Evolutionary conservation across 2,888 invertebrate species (phyloP), one percentile per base, ranked within the genome.

Genomic region (Cryptocephalus moraei): DNA sequence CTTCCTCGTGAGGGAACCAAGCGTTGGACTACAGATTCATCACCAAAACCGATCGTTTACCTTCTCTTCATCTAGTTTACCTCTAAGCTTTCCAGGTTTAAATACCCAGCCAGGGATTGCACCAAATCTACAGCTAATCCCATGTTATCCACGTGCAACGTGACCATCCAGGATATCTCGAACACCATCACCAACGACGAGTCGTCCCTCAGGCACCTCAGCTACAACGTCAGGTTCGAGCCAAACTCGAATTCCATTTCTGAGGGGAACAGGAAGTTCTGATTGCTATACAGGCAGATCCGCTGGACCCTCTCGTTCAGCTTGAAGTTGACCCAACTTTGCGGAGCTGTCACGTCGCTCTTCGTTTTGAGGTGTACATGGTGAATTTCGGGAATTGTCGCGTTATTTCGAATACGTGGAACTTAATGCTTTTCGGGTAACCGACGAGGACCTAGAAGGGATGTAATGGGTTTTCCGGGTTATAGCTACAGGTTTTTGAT

Each of bases 341-440:
- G 59, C 45, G 8, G 56, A 48, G 8, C 69, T 62, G n/a, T 60
- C 47, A 58, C 49, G 1, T 54, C 50, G 1, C 66, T 64, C 9
- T 51, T 58, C 8, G 63, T 58, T 22, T 68, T 63, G 8, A 71
- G 13, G 78, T 73, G 67, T 89, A 93, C 91, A 92, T 92, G 8
- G 90, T 81, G 67, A 95, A 95, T 51, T 84, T 75, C 2, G 94
- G 93, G 32, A 95, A 71, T 62, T 90, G 89, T 43, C 91, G 77
- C 0, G 90, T 90, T 57, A 93, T 73, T 70, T 94, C 94, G 68
- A 93, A 91, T 38, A 95, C 92, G 70, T 93, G 88, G 67, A 79
- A 63, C 90, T 87, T 52, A 80, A 79, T n/a, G n/a, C n/a, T n/a
- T n/a, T n/a, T 79, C 55, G 79, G n/a, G n/a, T n/a, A 83, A 4